Evolutionary conservation across 1,140 invertebrate genomes (phyloP).

Genomic region (Branchinecta lynchi): DNA sequence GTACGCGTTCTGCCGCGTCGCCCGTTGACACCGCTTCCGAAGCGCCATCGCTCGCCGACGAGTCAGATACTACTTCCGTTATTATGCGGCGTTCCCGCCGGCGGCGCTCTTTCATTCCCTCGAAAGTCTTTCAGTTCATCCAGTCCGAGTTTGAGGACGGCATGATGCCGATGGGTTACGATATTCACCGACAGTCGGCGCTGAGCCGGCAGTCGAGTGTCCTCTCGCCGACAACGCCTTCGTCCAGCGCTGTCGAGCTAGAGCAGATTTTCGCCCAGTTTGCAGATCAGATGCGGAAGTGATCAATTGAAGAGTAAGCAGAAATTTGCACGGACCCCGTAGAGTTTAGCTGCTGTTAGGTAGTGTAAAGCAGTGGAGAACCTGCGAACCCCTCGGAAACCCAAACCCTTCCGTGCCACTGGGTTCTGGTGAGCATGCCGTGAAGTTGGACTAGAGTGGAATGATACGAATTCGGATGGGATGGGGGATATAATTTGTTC

Average conservation of each 20-base stretch:
- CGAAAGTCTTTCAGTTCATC: conserved; percentile 10
- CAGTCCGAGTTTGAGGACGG: conserved; percentile 7
- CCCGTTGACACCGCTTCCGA: not conserved
- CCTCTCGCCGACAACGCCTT: not conserved
- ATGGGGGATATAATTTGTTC: too few species aligned
- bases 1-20: not conserved
- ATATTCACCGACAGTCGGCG: not conserved
- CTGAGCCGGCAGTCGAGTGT: not conserved
- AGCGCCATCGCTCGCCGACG: not conserved
- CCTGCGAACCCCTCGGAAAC: not conserved
- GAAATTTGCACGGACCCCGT: conserved; percentile 1
- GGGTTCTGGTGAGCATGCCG: too few species aligned
- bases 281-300: not conserved
- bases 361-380: not conserved
- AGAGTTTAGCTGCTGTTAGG: not conserved
- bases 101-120: conserved; percentile 1
- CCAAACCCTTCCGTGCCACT: not conserved
- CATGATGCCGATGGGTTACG: not conserved
- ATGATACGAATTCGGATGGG: too few species aligned
- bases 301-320: not conserved
- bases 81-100: not conserved
- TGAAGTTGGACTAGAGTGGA: too few species aligned
- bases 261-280: conserved; percentile 2
- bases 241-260: not conserved
- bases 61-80: not conserved